Evolutionary conservation across 2,113 vertebrate genomes (phyloP), one percentile per base, ranked within the genome.

Genomic region (Garra rufa): DNA sequence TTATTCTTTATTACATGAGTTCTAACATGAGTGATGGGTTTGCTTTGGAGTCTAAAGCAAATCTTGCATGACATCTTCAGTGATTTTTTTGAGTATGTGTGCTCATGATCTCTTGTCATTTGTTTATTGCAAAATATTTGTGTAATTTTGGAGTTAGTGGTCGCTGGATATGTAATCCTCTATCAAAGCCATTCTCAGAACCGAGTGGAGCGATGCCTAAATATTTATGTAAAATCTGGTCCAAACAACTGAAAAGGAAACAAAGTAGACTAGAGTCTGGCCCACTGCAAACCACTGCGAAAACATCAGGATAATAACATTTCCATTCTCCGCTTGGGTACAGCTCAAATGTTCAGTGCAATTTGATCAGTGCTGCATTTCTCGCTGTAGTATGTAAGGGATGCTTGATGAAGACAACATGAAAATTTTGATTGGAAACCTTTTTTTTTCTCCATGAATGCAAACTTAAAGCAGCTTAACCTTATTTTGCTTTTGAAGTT

Each of bases 101-200:
- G 63, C 84, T 80, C 91, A 87, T 90, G 91, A 89, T 87, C 88
- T 86, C 1, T 61, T 78, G 55, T 44, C 76, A 79, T 63, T 78
- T 78, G 55, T 78, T 63, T 79, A 79, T 63, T 61, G 26, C 70
- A 63, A 44, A 15, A n/a, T 76, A 76, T 78, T 79, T 79, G 55
- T 44, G 76, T 61, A 28, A 61, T 79, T 79, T 79, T 63, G 21
- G 76, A 79, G 63, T 79, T 79, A 79, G 76, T 63, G 76, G 76
- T 79, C 76, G 41, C 30, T 77, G 46, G 48, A 77, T 77, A 77
- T 77, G 76, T 63, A 79, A 79, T 77, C 75, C 75, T 59, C 52
- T 59, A 77, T 38, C 52, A 59, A 77, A 77, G 52, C 34, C 30
- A 24, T 77, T 77, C 34, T 59, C 52, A 41, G 52, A 77, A 59